phyloP scores from a whole-genome alignment of 2,888 invertebrate species.

The Stictocephala bisonia region DNA sequence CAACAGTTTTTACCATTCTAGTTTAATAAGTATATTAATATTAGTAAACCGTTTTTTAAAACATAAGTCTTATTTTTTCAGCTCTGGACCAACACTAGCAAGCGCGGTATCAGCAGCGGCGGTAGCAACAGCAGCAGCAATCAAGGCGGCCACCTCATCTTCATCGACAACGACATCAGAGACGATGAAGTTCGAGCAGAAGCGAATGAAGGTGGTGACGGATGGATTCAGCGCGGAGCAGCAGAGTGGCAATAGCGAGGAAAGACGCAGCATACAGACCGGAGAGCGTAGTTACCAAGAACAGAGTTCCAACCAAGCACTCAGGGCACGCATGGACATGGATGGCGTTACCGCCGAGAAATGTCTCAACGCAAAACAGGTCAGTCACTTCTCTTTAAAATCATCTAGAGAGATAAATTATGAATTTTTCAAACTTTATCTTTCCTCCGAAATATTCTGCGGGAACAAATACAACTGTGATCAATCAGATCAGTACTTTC shows the following conservation, averaged over 20 bases:
- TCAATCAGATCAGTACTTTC: too few relatives aligned
- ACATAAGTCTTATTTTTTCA: too few relatives aligned
- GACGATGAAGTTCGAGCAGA: conserved; percentile 82
- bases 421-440: too few relatives aligned
- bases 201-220: conserved; percentile 81
- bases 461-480: too few relatives aligned
- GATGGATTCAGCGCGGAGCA: conserved; percentile 86
- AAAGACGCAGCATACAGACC: conserved; percentile 80
- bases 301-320: conserved; percentile 74
- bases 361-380: conserved; percentile 84
- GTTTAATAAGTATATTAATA: too few relatives aligned
- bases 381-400: too few relatives aligned
- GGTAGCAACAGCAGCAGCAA: neutral
- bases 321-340: conserved; percentile 81
- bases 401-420: too few relatives aligned
- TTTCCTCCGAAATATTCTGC: too few relatives aligned
- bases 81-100: too few relatives aligned
- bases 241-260: conserved; percentile 77
- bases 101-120: too few relatives aligned
- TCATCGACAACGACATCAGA: conserved; percentile 38
- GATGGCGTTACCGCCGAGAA: conserved; percentile 90
- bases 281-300: conserved; percentile 67
- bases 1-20: too few relatives aligned
- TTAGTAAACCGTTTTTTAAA: too few relatives aligned
- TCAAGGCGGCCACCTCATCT: conserved; percentile 31